Conservation (phyloP, 30 jellyfish, hydroid and myxozoan genomes). For the Mastigias papua region DNA sequence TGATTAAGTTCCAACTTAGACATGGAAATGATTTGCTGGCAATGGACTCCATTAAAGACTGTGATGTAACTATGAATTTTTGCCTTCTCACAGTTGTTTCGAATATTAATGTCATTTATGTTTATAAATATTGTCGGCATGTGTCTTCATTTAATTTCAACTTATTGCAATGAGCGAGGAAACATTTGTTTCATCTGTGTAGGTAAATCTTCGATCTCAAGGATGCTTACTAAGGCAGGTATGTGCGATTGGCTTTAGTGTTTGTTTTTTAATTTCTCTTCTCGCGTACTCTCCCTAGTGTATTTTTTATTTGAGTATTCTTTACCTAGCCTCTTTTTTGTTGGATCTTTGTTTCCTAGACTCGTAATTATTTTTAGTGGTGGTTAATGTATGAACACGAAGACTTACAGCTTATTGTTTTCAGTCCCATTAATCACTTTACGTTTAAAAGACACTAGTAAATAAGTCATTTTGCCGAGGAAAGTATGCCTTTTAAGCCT, state of each 20-base stretch:
- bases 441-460: no score
- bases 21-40: constrained; percentile 98
- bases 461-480: no score
- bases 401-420: no score
- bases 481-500: no score
- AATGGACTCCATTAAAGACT: constrained; percentile 89
- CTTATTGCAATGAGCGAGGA: no score
- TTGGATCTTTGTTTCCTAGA: no score
- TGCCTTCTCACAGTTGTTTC: background rate
- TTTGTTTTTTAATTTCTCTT: background rate
- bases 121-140: background rate
- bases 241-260: background rate
- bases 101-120: background rate
- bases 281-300: background rate
- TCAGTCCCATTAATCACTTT: no score
- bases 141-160: background rate
- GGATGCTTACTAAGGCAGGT: constrained; percentile 33
- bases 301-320: background rate
- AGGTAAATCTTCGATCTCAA: constrained; percentile 44
- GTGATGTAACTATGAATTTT: constrained; percentile 74
- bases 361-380: no score
- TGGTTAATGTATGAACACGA: no score
- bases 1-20: constrained; percentile 94
- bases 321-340: no score
- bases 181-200: no score